These are phyloP conservation scores for Schizopygopsis malacanthus DNA, from an alignment of 2,797 vertebrate genomes.

Conservation along the genomic window DNA sequence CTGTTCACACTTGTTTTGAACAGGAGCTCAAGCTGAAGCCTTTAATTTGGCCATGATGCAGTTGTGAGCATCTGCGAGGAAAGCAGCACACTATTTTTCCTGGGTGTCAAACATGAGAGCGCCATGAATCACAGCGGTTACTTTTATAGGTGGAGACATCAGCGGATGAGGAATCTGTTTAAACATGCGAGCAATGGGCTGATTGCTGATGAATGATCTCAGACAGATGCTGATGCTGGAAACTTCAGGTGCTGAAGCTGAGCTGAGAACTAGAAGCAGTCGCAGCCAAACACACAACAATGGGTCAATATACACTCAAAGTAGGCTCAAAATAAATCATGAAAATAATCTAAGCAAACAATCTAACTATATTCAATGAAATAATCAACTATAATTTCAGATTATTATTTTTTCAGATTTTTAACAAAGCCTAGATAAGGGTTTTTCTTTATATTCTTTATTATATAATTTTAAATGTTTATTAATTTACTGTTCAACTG, in stretches of 20 bases:
- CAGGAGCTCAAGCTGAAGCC: constrained; percentile 39
- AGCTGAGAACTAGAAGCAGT: constrained; percentile 28
- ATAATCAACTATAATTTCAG: not conserved
- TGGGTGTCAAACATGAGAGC: constrained; percentile 29
- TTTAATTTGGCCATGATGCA: constrained; percentile 41
- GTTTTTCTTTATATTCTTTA: not conserved
- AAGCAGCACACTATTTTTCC: constrained; percentile 37
- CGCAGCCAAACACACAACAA: not conserved
- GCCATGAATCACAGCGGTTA: constrained; percentile 34
- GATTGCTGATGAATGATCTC: constrained; percentile 40
- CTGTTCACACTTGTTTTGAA: constrained; percentile 37
- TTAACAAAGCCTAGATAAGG: not conserved
- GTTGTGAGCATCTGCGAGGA: constrained; percentile 20
- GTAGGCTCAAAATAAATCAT: not conserved
- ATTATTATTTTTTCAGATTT: not conserved
- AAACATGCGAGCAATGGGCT: constrained; percentile 37
- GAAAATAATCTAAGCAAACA: not conserved
- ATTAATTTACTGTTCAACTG: not conserved
- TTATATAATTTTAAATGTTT: not conserved
- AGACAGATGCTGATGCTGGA: constrained; percentile 38
- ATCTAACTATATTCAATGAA: not conserved
- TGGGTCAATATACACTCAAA: not conserved
- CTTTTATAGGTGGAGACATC: constrained; percentile 33
- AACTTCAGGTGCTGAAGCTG: constrained; percentile 28
- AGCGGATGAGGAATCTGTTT: constrained; percentile 35